Percentiles rank a stretch among this genome's conserved stretches.
These are phyloP conservation scores for Chloroceryle amazona DNA, from an alignment of 2,797 vertebrate genomes.

Conservation along the genomic window DNA sequence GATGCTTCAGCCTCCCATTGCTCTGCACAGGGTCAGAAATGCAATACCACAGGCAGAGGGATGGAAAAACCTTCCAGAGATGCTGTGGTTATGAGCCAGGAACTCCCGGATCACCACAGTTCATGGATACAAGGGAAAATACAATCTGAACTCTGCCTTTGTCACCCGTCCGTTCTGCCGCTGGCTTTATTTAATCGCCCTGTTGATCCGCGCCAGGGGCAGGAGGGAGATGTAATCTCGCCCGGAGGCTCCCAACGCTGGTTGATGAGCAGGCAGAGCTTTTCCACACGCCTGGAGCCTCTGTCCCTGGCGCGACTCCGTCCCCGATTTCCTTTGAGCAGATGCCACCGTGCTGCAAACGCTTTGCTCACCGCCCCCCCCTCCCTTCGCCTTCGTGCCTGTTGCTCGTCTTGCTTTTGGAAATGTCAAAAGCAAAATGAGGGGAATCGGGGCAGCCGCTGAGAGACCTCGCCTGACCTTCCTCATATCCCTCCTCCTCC, in stretches of 20 bases:
- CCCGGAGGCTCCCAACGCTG: neutral
- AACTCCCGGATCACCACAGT: neutral
- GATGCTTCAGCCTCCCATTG: fast-evolving
- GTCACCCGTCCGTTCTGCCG: neutral
- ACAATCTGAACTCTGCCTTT: neutral
- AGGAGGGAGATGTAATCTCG: neutral
- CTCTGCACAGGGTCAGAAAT: fast-evolving
- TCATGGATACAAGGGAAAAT: fast-evolving
- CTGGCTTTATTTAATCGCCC: neutral
- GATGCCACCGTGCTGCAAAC: neutral
- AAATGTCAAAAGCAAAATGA: neutral
- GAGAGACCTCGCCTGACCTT: neutral
- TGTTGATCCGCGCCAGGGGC: fast-evolving
- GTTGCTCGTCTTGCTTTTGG: neutral
- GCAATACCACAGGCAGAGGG: fast-evolving
- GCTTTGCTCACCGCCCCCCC: neutral
- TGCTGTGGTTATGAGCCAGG: fast-evolving
- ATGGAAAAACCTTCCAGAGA: neutral
- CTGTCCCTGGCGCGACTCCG: fast-evolving
- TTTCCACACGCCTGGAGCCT: neutral
- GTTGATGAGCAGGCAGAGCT: neutral
- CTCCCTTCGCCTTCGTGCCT: neutral
- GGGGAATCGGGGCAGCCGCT: fast-evolving
- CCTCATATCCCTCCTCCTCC: neutral
- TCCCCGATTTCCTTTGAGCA: neutral